Conservation (phyloP, 2,113 vertebrate genomes). For the Salminus brasiliensis region DNA sequence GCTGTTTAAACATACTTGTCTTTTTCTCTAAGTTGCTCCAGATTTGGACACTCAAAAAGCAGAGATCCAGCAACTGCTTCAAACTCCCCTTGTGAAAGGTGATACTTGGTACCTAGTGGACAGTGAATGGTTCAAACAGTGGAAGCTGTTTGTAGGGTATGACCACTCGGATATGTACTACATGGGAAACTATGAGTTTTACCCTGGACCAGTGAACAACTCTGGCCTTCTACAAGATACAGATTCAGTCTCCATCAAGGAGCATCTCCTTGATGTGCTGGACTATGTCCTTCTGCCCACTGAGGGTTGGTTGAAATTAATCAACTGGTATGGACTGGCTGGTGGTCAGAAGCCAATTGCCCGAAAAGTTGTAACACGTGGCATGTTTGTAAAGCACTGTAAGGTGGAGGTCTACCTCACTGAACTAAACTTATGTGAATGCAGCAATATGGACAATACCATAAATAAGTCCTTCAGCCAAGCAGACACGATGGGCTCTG, state of each 20-base stretch:
- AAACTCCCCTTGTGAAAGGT: background rate
- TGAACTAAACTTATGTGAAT: conserved; percentile 93
- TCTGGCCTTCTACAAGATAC: conserved; percentile 94
- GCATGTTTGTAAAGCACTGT: conserved; percentile 98
- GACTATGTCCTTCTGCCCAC: conserved; percentile 96
- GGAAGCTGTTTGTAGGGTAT: conserved; percentile 99
- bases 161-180: conserved; percentile 97
- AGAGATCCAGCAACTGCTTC: background rate
- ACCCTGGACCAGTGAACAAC: conserved; percentile 96
- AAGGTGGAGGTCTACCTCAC: conserved; percentile 98
- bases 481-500: background rate
- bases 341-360: conserved; percentile 92
- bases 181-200: conserved; percentile 94
- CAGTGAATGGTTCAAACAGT: conserved; percentile 98
- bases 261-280: conserved; percentile 96
- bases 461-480: conserved; percentile 70
- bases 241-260: conserved; percentile 91
- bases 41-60: background rate
- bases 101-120: conserved; percentile 88
- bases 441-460: conserved; percentile 91
- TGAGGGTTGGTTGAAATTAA: conserved; percentile 95
- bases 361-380: conserved; percentile 95
- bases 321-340: conserved; percentile 93
- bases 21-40: background rate
- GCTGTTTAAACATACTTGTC: background rate